phyloP scores from a whole-genome alignment of 2,888 invertebrate genomes.

The Anaspis maculata region DNA sequence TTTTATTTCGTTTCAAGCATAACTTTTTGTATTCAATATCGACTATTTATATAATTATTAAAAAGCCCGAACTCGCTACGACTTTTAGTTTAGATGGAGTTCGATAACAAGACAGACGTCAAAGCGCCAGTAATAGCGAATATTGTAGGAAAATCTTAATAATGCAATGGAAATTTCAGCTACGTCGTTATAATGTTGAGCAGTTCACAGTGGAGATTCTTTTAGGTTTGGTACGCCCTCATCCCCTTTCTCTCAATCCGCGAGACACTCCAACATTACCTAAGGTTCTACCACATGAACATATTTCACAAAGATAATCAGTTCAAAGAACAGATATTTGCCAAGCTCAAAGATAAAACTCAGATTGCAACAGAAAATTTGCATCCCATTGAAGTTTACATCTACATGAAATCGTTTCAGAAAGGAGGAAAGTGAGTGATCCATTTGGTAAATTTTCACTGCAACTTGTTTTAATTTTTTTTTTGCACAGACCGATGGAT shows the following conservation, averaged over 20 bases:
- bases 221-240: conserved; percentile 56
- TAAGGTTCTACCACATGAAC: conserved; percentile 55
- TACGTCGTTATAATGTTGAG: too few species aligned
- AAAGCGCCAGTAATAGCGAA: too few species aligned
- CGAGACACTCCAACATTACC: conserved; percentile 47
- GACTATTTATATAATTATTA: too few species aligned
- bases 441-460: conserved; percentile 2
- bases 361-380: conserved; percentile 39
- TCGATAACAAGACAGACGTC: too few species aligned
- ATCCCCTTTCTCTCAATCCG: conserved; percentile 48
- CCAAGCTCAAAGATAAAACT: conserved; percentile 45
- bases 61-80: too few species aligned
- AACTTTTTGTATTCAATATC: too few species aligned
- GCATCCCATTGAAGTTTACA: conserved; percentile 50
- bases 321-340: conserved; percentile 47
- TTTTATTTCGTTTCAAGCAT: too few species aligned
- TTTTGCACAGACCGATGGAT: conserved; percentile 30
- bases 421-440: conserved; percentile 54
- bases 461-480: conserved; percentile 3
- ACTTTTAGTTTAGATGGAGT: too few species aligned
- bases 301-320: conserved; percentile 48
- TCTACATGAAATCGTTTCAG: conserved; percentile 52
- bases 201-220: conserved; percentile 28
- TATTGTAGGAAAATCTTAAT: too few species aligned
- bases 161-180: too few species aligned